These are phyloP conservation scores for Corythornis cristatus DNA, from an alignment of 2,113 vertebrate species.

Conservation along the genomic window DNA sequence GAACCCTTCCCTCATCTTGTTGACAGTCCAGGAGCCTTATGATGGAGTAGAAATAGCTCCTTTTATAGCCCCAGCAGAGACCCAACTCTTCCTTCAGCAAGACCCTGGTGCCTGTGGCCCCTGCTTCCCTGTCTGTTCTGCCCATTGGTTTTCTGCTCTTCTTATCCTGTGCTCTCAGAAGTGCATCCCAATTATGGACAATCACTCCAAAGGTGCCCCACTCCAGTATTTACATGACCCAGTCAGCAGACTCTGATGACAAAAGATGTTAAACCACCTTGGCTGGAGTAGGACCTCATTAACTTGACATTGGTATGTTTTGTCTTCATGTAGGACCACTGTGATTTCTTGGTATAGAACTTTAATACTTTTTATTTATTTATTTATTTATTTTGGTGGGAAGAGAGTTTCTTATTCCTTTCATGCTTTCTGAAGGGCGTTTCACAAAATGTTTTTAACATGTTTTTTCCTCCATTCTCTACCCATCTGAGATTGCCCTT, in stretches of 20 bases:
- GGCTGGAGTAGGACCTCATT: neutral
- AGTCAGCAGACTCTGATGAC: neutral
- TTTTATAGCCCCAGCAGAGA: neutral
- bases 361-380: neutral
- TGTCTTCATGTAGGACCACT: neutral
- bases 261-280: neutral
- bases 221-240: too few species aligned
- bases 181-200: rapidly evolving
- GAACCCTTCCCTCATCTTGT: neutral
- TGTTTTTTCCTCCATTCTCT: neutral
- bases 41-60: neutral
- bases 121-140: neutral
- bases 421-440: neutral
- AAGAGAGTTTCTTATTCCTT: neutral
- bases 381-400: too few species aligned
- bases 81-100: neutral
- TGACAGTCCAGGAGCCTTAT: neutral
- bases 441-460: neutral
- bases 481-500: neutral
- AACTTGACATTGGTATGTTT: neutral
- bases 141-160: rapidly evolving
- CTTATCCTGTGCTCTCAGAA: neutral
- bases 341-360: neutral
- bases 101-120: neutral
- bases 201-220: neutral